Base-by-base conservation (phyloP, 2,797 vertebrate genomes). In the Gymnoscopelus braueri region DNA sequence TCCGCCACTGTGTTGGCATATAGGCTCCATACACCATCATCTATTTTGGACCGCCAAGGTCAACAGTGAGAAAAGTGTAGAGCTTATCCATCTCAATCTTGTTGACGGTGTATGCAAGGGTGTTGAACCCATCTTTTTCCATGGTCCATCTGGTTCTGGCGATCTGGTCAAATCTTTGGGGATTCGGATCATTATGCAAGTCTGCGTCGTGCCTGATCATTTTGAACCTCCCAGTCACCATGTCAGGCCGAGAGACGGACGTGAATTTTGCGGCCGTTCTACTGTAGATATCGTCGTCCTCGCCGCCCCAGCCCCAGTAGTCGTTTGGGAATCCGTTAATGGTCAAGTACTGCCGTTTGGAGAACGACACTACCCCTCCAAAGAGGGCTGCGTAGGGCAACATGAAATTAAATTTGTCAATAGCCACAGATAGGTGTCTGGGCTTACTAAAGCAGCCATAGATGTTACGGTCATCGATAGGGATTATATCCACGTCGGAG, bases 241-340 rank as follows among this genome's bases (percentile, higher is more conserved):
- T 91, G 70, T 90, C 92, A 0, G 95, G 95, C 26, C 95, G 94
- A 5, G 95, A 96, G 82, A 96, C 92, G 15, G 91, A 81, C 95
- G 96, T 96, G 13, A 95, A 94, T 82, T 76, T 94, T 59, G 92
- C 92, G 72, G 85, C 77, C 76, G 96, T 76, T 69, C 95, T 95
- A 90, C 95, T 96, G 83, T 91, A 96, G 78, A 96, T 96, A 77
- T 96, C 95, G 4, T 29, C 26, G 26, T 29, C 26, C 26, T 29
- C 26, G 2, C 26, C 26, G 26, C 26, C 26, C 26, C 26, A 96
- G 69, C 95, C 95, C 95, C 95, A 96, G 29, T 96, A 96, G 75
- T 95, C 94, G 80, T 96, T 96, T 49, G 95, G 95, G 83, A 96
- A 96, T 70, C 95, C 95, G 24, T 96, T 96, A 68, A 96, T 96